Evolutionary conservation across 2,113 vertebrate species (phyloP), one percentile per base, ranked within the genome.

Genomic region (Corvus cornix): DNA sequence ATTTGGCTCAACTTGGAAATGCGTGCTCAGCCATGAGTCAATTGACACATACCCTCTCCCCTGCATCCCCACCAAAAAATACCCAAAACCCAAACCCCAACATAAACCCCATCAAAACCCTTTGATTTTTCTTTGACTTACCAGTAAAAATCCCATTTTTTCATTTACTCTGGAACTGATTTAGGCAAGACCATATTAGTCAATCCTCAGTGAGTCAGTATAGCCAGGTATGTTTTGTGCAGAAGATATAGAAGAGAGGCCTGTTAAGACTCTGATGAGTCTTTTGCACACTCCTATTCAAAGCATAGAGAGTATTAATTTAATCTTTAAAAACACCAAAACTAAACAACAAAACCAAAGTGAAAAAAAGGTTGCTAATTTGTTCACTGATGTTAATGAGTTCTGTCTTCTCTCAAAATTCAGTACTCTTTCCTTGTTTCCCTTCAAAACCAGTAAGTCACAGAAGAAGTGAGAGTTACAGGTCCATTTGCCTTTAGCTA

Each of bases 61-160:
- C 3, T 20, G 1, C 3, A 11, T 5, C 5, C 5, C 4, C 2
- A 18, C 28, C 4, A 15, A 51, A n/a, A 35, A 4, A 64, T 11
- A 1, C 16, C 35, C 12, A 21, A 33, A 26, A 11, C 0, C 35
- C 10, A 31, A 20, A 15, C 2, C 30, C 35, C 10, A n/a, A 13
- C 7, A 55, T 12, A 19, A 53, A 35, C 2, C 0, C 4, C 4
- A 66, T 8, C 0, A 8, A 5, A 41, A 37, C 0, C 0, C 7
- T 55, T 44, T 44, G 2, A 14, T 66, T 88, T 82, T 70, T 55
- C 4, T 88, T 79, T 85, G 13, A 56, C 9, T 81, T 92, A 37
- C 10, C 11, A 33, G 24, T 18, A 64, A 64, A 55, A 20, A 44
- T 56, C 33, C 4, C 41, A 15, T 39, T 2, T 2, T 87, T 24